phyloP scores from a whole-genome alignment of 2,888 invertebrate species.

The Morinoia aosen region DNA sequence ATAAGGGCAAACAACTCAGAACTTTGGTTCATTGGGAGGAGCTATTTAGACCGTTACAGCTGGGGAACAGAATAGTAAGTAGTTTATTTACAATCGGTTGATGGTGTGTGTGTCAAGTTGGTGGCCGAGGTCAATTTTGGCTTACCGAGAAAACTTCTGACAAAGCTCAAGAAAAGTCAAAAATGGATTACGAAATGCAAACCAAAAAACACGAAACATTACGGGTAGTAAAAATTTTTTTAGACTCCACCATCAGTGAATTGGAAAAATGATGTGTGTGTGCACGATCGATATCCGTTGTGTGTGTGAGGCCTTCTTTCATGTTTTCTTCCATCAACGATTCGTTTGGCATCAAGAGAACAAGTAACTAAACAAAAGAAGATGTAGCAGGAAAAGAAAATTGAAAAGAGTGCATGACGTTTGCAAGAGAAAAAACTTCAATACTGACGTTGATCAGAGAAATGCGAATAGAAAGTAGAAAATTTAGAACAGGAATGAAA shows the following conservation, averaged over 20 bases:
- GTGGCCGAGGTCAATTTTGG: conserved; percentile 51
- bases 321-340: conserved; percentile 19
- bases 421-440: neutral
- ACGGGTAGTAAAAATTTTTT: neutral
- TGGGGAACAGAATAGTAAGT: conserved; percentile 28
- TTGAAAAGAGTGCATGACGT: neutral
- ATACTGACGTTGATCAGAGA: neutral
- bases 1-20: conserved; percentile 24
- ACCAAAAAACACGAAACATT: conserved; percentile 43
- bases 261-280: neutral
- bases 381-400: neutral
- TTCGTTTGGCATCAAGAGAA: neutral
- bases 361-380: neutral
- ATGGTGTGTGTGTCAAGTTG: conserved; percentile 45
- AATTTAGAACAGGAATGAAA: neutral
- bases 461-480: neutral
- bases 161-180: conserved; percentile 49
- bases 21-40: conserved; percentile 42
- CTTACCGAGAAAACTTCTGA: conserved; percentile 53
- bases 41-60: conserved; percentile 18
- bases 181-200: conserved; percentile 34
- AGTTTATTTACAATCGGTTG: conserved; percentile 32
- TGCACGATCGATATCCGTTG: neutral
- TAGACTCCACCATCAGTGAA: neutral
- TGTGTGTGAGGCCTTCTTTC: conserved; percentile 4